These are phyloP conservation scores for Smittia sp. DNA, from an alignment of 2,888 invertebrate genomes.

Conservation along the genomic window DNA sequence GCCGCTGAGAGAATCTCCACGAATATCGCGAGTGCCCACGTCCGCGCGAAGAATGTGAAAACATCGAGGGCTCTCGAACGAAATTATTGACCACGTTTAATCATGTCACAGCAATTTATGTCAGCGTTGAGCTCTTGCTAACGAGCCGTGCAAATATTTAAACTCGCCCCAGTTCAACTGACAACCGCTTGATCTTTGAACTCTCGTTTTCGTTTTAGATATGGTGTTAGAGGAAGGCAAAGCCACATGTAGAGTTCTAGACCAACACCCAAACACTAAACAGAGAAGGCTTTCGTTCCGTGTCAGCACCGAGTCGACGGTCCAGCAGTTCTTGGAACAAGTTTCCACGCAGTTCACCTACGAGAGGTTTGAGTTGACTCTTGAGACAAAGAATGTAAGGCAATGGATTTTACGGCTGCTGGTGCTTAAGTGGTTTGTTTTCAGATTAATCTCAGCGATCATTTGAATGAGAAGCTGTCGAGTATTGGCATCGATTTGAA, in stretches of 20 bases:
- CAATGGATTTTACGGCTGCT: neutral
- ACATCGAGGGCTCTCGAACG: neutral
- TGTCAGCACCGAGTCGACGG: conserved; percentile 19
- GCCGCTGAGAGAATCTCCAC: neutral
- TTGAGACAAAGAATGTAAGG: conserved; percentile 35
- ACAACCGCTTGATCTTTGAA: neutral
- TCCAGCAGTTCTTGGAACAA: conserved; percentile 30
- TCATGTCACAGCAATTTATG: neutral
- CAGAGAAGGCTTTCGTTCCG: conserved; percentile 31
- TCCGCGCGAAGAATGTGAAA: neutral
- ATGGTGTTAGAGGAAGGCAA: conserved; percentile 47
- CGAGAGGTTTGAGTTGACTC: conserved; percentile 31
- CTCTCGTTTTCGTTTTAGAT: conserved; percentile 43
- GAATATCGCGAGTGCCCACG: conserved; percentile 18
- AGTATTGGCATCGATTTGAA: conserved; percentile 28
- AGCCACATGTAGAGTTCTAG: conserved; percentile 34
- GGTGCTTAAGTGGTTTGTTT: neutral
- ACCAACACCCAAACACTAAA: conserved; percentile 29
- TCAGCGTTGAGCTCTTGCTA: too few relatives aligned
- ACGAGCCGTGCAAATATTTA: too few relatives aligned
- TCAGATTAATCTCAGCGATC: conserved; percentile 36
- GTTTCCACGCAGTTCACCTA: conserved; percentile 30
- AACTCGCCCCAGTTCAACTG: neutral
- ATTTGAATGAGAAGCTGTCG: conserved; percentile 30
- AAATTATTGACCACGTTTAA: neutral